Conservation (phyloP, 2,113 vertebrate genomes). For the Dromas ardeola region DNA sequence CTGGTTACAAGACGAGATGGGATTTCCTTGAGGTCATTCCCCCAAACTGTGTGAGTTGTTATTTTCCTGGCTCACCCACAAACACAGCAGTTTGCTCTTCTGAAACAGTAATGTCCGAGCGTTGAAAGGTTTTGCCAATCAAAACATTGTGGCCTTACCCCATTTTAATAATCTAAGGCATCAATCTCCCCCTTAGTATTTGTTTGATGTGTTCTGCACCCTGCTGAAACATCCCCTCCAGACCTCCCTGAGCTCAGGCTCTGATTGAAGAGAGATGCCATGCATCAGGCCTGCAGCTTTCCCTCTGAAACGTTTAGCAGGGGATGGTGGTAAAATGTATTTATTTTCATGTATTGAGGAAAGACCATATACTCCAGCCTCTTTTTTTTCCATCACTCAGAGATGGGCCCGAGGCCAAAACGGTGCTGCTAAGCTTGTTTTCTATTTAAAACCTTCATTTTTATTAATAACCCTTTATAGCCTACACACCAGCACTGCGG, state of each 20-base stretch:
- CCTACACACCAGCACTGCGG: conserved; percentile 63
- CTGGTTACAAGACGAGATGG: conserved; percentile 42
- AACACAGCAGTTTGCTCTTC: conserved; percentile 61
- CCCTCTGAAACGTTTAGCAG: conserved; percentile 35
- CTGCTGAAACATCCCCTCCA: conserved; percentile 59
- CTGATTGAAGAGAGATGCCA: conserved; percentile 49
- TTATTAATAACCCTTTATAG: conserved; percentile 76
- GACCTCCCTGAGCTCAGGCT: conserved; percentile 25
- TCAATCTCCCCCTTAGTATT: conserved; percentile 50
- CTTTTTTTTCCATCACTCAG: conserved; percentile 65
- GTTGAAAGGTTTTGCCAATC: conserved; percentile 55
- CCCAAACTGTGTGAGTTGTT: conserved; percentile 42
- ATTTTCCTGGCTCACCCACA: conserved; percentile 68
- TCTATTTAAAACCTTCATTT: conserved; percentile 75
- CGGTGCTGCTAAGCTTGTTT: conserved; percentile 71
- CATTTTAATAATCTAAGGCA: conserved; percentile 52
- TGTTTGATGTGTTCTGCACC: conserved; percentile 56
- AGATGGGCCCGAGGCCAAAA: conserved; percentile 71
- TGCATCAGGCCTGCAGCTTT: conserved; percentile 21
- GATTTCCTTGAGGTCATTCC: conserved; percentile 66
- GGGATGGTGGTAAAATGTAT: conserved; percentile 57
- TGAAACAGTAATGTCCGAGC: conserved; percentile 55
- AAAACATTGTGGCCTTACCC: conserved; percentile 58
- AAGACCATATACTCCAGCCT: conserved; percentile 58
- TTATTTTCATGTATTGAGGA: conserved; percentile 58